Evolutionary conservation across 2,888 invertebrate genomes (phyloP).

Genomic region (Mechanitis messenoides): DNA sequence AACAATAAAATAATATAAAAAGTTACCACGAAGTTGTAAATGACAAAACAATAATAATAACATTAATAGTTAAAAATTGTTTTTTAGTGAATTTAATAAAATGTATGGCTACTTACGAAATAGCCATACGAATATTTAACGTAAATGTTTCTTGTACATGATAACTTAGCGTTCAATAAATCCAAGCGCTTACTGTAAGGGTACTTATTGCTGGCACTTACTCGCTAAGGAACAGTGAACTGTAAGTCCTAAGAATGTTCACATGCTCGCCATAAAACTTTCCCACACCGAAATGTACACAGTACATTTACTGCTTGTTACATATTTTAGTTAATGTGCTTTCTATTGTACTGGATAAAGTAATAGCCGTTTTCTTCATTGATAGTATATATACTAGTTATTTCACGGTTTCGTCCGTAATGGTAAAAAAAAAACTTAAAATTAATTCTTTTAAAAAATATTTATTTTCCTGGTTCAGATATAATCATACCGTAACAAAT

Average conservation of each 20-base stretch:
- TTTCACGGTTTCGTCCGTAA: too few species aligned
- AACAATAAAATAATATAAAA: too few species aligned
- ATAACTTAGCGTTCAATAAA: not conserved
- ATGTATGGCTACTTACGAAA: not conserved
- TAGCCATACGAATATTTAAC: not conserved
- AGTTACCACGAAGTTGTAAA: too few species aligned
- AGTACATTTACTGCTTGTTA: conserved; percentile 4
- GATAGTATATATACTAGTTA: too few species aligned
- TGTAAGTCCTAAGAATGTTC: conserved; percentile 5
- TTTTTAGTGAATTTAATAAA: too few species aligned
- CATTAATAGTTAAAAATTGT: too few species aligned
- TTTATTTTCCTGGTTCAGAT: too few species aligned
- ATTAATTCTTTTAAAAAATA: too few species aligned
- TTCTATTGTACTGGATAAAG: not conserved
- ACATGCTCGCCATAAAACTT: conserved; percentile 2
- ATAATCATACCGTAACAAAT: too few species aligned
- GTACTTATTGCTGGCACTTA: conserved; percentile 4
- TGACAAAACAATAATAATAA: too few species aligned
- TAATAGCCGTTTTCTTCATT: not conserved
- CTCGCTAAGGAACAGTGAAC: conserved; percentile 1
- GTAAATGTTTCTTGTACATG: not conserved
- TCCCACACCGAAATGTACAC: conserved; percentile 1
- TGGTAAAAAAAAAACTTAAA: too few species aligned
- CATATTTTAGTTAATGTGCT: conserved; percentile 1
- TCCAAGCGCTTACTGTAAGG: not conserved